Evolutionary conservation across 2,797 vertebrate genomes (phyloP).

Genomic region (Hippoglossus hippoglossus): DNA sequence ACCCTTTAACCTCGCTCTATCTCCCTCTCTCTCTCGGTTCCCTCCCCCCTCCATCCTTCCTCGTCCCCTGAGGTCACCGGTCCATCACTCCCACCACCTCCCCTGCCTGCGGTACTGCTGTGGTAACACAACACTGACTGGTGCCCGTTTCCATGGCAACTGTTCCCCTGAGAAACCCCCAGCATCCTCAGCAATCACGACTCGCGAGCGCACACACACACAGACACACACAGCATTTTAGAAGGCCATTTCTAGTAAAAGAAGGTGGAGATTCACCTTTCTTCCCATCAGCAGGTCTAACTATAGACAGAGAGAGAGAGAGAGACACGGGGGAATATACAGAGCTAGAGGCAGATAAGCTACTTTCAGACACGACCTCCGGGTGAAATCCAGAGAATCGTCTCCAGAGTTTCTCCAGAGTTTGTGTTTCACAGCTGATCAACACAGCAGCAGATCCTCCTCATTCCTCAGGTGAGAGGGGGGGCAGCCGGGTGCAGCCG

Average conservation of each 20-base stretch:
- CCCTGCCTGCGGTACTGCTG: conserved; percentile 68
- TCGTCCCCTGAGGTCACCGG: conserved; percentile 70
- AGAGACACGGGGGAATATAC: conserved; percentile 26
- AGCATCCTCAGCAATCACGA: conserved; percentile 74
- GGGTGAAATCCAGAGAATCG: neutral
- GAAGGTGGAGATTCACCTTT: conserved; percentile 70
- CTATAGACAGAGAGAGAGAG: conserved; percentile 50
- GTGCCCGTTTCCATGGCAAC: conserved; percentile 81
- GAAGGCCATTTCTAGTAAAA: conserved; percentile 69
- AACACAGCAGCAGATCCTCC: too few relatives aligned
- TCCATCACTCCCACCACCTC: conserved; percentile 55
- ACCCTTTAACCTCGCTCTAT: conserved; percentile 82
- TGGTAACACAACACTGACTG: conserved; percentile 86
- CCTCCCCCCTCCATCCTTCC: conserved; percentile 50
- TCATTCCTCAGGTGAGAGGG: too few relatives aligned
- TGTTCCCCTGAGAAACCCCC: conserved; percentile 74
- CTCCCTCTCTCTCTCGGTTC: conserved; percentile 37
- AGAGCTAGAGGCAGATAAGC: conserved; percentile 19
- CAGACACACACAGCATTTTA: conserved; percentile 50
- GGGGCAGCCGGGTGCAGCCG: too few relatives aligned
- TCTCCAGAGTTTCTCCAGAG: too few relatives aligned
- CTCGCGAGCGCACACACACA: conserved; percentile 48
- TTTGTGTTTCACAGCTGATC: too few relatives aligned
- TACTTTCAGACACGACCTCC: neutral
- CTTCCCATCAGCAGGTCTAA: conserved; percentile 75